These are phyloP conservation scores for Hypsopygia costalis DNA, from an alignment of 2,888 invertebrate genomes.

Conservation along the genomic window DNA sequence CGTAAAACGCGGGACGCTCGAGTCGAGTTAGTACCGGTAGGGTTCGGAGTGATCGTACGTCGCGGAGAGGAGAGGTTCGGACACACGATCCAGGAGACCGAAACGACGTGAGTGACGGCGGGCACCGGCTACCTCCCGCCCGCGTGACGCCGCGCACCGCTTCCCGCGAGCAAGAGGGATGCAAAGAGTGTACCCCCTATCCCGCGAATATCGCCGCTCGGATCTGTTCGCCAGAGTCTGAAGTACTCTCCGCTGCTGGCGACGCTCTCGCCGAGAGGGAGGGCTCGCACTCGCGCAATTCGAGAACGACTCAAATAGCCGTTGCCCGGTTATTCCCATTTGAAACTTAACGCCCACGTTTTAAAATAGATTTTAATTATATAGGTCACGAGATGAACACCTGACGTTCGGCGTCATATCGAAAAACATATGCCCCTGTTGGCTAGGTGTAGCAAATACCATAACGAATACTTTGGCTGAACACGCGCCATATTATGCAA, in stretches of 20 bases:
- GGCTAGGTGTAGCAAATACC: slow-evolving; percentile 79
- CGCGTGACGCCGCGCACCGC: slow-evolving; percentile 55
- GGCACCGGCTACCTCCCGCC: slow-evolving; percentile 60
- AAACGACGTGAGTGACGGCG: slow-evolving; percentile 75
- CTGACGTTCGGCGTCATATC: slow-evolving; percentile 78
- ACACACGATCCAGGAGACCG: slow-evolving; percentile 72
- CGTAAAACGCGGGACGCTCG: slow-evolving; percentile 39
- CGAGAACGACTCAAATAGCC: slow-evolving; percentile 44
- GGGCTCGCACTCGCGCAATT: slow-evolving; percentile 47
- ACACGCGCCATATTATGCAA: slow-evolving; percentile 77
- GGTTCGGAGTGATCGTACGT: slow-evolving; percentile 70
- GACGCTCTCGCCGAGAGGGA: slow-evolving; percentile 67
- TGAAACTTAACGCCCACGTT: slow-evolving; percentile 34
- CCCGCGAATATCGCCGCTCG: slow-evolving; percentile 70
- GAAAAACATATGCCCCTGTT: slow-evolving; percentile 76
- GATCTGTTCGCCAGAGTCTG: slow-evolving; percentile 68
- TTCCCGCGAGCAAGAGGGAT: slow-evolving; percentile 69
- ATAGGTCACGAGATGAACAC: slow-evolving; percentile 63
- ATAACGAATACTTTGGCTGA: slow-evolving; percentile 79
- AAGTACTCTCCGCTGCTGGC: slow-evolving; percentile 61
- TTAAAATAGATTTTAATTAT: slow-evolving; percentile 46
- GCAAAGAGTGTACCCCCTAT: slow-evolving; percentile 57
- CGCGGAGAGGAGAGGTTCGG: slow-evolving; percentile 73
- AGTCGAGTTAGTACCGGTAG: slow-evolving; percentile 59
- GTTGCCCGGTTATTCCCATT: slow-evolving; percentile 26